A percentile compares a stretch with the other conserved stretches of the same genome.
phyloP scores from a whole-genome alignment of 1,140 invertebrate genomes.

The Venturia canescens region DNA sequence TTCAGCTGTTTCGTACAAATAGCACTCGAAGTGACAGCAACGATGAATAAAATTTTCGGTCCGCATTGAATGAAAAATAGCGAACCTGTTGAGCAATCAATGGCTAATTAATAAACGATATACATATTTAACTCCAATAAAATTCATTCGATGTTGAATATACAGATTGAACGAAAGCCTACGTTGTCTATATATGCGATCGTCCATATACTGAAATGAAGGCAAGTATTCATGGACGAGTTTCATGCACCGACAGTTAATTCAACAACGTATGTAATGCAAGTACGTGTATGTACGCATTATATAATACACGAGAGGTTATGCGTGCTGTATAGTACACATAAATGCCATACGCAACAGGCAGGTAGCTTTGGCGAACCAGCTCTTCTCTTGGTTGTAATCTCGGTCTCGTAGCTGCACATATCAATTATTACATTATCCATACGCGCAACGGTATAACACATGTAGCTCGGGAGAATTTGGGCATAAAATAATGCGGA shows the following conservation, averaged over 20 bases:
- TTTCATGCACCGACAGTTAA: slow-evolving; percentile 16
- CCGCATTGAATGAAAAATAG: not conserved
- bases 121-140: not conserved
- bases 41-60: too few relatives aligned
- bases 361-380: slow-evolving; percentile 33
- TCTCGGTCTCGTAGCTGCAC: slow-evolving; percentile 38
- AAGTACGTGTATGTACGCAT: not conserved
- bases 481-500: slow-evolving; percentile 27
- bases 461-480: slow-evolving; percentile 34
- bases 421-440: slow-evolving; percentile 45
- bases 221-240: not conserved
- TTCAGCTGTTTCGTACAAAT: too few relatives aligned
- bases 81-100: not conserved
- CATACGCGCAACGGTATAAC: slow-evolving; percentile 19
- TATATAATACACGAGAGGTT: not conserved
- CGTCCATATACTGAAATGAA: not conserved
- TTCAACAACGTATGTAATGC: not conserved
- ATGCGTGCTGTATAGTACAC: not conserved
- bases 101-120: not conserved
- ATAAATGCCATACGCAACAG: slow-evolving; percentile 35
- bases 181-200: not conserved
- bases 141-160: not conserved
- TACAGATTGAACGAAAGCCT: not conserved
- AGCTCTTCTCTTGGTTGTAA: slow-evolving; percentile 37
- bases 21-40: too few relatives aligned